Evolutionary conservation across 1,140 invertebrate genomes (phyloP).

Genomic region (Temnothorax curvispinosus): DNA sequence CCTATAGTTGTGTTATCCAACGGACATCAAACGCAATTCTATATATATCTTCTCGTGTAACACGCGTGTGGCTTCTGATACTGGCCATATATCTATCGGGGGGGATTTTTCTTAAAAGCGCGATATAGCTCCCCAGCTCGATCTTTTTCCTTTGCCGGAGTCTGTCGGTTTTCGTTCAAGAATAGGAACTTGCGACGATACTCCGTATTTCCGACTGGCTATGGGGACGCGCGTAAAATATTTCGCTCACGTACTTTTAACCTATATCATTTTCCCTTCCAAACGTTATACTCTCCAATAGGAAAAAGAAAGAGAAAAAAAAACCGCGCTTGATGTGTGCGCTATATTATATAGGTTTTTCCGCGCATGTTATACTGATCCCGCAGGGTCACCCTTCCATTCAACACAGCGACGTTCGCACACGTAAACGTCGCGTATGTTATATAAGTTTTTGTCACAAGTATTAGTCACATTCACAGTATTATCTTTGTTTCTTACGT

Average conservation of each 20-base stretch:
- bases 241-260: conserved; percentile 79
- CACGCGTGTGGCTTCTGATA: conserved; percentile 33
- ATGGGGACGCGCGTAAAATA: conserved; percentile 64
- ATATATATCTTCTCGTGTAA: conserved; percentile 27
- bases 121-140: conserved; percentile 27
- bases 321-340: conserved; percentile 33
- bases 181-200: conserved; percentile 51
- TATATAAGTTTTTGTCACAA: not conserved
- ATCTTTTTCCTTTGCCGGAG: conserved; percentile 26
- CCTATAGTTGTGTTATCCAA: not conserved
- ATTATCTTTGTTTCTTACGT: not conserved
- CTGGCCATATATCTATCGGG: conserved; percentile 36
- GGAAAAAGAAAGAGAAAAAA: conserved; percentile 30
- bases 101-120: conserved; percentile 45
- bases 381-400: conserved; percentile 34
- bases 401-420: conserved; percentile 8
- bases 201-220: conserved; percentile 70
- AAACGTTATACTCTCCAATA: conserved; percentile 63
- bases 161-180: conserved; percentile 59
- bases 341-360: conserved; percentile 66
- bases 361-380: conserved; percentile 43
- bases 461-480: conserved; percentile 20
- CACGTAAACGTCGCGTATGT: conserved; percentile 24
- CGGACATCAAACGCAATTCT: not conserved
- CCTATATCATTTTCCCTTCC: conserved; percentile 77